Percentiles rank a stretch among this genome's conserved stretches.
phyloP scores from a whole-genome alignment of 2,888 invertebrate genomes.

The Heliconius sara region DNA sequence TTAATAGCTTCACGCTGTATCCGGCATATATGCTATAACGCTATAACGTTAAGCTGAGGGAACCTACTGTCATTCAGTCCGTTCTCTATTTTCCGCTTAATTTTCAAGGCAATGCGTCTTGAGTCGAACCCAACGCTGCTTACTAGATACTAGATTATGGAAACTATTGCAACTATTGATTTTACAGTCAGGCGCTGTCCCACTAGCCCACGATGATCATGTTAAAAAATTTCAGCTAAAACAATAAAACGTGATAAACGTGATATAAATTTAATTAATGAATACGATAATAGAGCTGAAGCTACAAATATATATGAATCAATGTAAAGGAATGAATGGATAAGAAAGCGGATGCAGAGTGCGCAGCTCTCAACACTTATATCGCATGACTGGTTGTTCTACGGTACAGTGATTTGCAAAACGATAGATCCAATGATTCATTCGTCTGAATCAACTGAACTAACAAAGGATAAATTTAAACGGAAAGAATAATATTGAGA shows the following conservation, averaged over 20 bases:
- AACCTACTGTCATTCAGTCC: not conserved
- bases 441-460: conserved; percentile 46
- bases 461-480: conserved; percentile 45
- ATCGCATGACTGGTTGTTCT: conserved; percentile 45
- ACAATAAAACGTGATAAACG: too few species aligned
- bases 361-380: conserved; percentile 44
- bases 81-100: not conserved
- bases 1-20: not conserved
- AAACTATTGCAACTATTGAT: too few species aligned
- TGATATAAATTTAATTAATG: not conserved
- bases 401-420: conserved; percentile 47
- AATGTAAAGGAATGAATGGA: conserved; percentile 43
- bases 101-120: not conserved
- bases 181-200: too few species aligned
- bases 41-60: not conserved
- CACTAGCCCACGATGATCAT: too few species aligned
- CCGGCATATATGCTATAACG: too few species aligned
- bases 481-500: conserved; percentile 48
- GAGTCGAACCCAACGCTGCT: too few species aligned
- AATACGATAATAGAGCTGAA: not conserved
- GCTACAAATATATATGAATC: conserved; percentile 18
- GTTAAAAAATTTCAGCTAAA: too few species aligned
- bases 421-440: conserved; percentile 48
- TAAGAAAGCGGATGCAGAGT: conserved; percentile 37
- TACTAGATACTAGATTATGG: too few species aligned